Conservation (phyloP, 1,140 invertebrate genomes). For the Zaprionus inermis region DNA sequence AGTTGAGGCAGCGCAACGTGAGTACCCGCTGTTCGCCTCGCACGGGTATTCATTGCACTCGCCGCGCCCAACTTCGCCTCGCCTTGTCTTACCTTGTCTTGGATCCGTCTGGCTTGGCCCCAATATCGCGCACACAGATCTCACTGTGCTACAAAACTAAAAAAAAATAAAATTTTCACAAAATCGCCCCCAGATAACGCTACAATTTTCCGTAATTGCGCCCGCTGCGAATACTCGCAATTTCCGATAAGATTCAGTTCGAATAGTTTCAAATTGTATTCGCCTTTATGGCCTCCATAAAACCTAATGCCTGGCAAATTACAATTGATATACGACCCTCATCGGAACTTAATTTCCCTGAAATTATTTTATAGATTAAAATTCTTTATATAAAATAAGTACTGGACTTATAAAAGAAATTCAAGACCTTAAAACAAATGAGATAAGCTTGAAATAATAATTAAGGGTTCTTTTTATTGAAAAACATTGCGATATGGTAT, state of each 20-base stretch:
- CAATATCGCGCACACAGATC: constrained; percentile 6
- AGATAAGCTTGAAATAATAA: not conserved
- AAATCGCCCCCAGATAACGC: constrained; percentile 37
- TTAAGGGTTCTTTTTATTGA: too few relatives aligned
- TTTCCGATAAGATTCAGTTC: constrained; percentile 22
- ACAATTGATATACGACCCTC: constrained; percentile 60
- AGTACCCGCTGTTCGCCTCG: not conserved
- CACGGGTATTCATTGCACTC: not conserved
- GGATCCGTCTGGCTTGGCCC: not conserved
- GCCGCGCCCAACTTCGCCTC: not conserved
- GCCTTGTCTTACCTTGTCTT: not conserved
- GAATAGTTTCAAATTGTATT: not conserved
- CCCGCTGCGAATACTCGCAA: not conserved
- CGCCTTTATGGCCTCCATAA: constrained; percentile 42
- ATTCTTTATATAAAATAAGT: too few relatives aligned
- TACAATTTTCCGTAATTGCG: constrained; percentile 5
- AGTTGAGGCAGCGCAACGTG: constrained; percentile 57
- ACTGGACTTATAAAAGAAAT: not conserved
- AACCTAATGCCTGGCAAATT: constrained; percentile 62
- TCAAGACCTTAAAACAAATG: not conserved
- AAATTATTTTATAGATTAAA: not conserved
- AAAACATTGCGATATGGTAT: too few relatives aligned
- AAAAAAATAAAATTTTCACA: constrained; percentile 24
- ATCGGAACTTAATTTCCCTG: constrained; percentile 22
- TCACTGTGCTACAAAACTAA: constrained; percentile 1